Evolutionary conservation across 2,113 vertebrate genomes (phyloP).

Genomic region (Capreolus pygargus): DNA sequence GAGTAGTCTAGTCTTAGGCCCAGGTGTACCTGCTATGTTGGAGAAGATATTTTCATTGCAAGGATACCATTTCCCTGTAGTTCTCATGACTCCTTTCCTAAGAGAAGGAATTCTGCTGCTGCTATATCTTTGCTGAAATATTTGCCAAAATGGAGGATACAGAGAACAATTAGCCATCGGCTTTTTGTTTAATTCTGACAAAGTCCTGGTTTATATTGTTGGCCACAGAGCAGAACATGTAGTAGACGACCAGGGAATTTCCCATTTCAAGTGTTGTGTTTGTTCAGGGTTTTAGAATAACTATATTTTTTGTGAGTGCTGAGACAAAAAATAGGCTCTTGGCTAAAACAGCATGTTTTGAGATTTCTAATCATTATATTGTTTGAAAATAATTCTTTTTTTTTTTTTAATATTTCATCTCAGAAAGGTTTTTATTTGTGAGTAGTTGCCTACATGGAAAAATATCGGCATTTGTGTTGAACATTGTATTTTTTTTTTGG

Average conservation of each 20-base stretch:
- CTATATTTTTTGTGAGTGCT: neutral
- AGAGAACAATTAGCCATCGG: neutral
- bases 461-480: neutral
- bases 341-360: neutral
- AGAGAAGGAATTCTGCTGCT: neutral
- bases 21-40: neutral
- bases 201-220: neutral
- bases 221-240: neutral
- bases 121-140: neutral
- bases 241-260: neutral
- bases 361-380: neutral
- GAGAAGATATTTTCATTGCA: neutral
- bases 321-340: neutral
- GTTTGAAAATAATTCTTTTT: neutral
- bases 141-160: neutral
- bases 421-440: neutral
- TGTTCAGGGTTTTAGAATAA: neutral
- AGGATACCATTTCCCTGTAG: neutral
- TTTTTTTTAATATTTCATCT: neutral
- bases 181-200: neutral
- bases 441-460: neutral
- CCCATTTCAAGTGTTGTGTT: neutral
- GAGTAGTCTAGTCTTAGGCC: slow-evolving; percentile 58
- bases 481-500: neutral
- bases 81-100: neutral